These are phyloP conservation scores for human (Homo sapiens) DNA, from an alignment of 2,113 vertebrate species.

Conservation along the genomic window DNA sequence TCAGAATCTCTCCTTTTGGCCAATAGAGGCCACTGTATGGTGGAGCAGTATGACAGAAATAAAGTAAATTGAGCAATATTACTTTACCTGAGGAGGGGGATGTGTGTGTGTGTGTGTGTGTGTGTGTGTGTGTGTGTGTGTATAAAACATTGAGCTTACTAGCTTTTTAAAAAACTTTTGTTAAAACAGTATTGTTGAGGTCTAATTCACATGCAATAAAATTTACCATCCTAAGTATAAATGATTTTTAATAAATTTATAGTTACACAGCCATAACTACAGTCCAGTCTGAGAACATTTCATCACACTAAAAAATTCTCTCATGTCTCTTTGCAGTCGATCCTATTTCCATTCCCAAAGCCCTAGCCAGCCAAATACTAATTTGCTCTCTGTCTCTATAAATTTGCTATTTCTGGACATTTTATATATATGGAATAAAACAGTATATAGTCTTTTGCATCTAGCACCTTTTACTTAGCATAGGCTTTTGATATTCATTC, in stretches of 20 bases:
- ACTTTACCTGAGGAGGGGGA: not conserved
- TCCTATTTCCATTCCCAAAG: not conserved
- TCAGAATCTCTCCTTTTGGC: slow-evolving; percentile 42
- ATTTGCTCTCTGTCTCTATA: not conserved
- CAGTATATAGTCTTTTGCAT: not conserved
- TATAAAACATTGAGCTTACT: not conserved
- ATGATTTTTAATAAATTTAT: not conserved
- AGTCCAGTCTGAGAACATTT: not conserved
- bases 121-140: not conserved
- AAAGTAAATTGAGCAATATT: not conserved
- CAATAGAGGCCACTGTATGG: slow-evolving; percentile 56
- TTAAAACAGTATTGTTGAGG: not conserved
- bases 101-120: not conserved
- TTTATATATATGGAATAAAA: not conserved
- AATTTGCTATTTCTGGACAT: not conserved
- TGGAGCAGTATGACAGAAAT: not conserved
- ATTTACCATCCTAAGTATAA: not conserved
- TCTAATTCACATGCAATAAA: not conserved
- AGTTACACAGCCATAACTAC: not conserved
- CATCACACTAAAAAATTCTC: not conserved
- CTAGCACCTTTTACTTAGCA: not conserved
- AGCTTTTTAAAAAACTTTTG: not conserved
- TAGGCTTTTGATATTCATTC: not conserved
- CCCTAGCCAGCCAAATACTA: not conserved
- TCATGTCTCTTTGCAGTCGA: not conserved